Conservation (phyloP, 1,140 invertebrate species). For the Mesaphorura yosii region DNA sequence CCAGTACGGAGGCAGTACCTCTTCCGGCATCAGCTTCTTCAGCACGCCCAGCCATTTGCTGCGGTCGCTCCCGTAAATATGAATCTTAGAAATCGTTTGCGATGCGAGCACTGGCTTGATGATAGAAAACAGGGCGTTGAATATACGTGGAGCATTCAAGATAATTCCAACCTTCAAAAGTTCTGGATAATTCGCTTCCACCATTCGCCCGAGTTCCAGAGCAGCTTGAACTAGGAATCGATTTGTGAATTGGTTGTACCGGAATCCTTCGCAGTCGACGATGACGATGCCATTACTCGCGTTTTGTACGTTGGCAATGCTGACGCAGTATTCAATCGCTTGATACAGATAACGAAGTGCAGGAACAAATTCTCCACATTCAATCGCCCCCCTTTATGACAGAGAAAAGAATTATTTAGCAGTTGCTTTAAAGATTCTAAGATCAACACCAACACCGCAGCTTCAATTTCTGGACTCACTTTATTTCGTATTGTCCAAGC, state of each 20-base stretch:
- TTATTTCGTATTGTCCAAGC: not conserved
- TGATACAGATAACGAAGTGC: not conserved
- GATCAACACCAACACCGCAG: not conserved
- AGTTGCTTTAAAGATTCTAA: not conserved
- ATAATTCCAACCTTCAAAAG: not conserved
- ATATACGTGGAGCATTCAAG: conserved; percentile 8
- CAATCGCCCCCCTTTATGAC: not conserved
- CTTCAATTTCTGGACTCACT: too few species aligned
- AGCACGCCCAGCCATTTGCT: conserved; percentile 9
- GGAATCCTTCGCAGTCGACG: not conserved
- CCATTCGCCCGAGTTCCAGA: not conserved
- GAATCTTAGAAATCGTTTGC: conserved; percentile 9
- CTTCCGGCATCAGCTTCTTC: not conserved
- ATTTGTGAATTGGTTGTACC: not conserved
- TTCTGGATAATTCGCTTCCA: conserved; percentile 9
- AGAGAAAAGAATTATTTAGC: not conserved
- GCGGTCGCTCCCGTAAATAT: conserved; percentile 11
- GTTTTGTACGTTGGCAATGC: too few species aligned
- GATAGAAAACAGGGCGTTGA: conserved; percentile 6
- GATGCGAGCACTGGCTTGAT: conserved; percentile 11
- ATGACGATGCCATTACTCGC: not conserved
- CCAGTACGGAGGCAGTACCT: conserved; percentile 13
- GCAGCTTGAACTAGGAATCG: not conserved
- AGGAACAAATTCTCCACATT: not conserved
- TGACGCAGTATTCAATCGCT: too few species aligned